phyloP scores from a whole-genome alignment of 1,140 invertebrate genomes.

The Camponotus pennsylvanicus region DNA sequence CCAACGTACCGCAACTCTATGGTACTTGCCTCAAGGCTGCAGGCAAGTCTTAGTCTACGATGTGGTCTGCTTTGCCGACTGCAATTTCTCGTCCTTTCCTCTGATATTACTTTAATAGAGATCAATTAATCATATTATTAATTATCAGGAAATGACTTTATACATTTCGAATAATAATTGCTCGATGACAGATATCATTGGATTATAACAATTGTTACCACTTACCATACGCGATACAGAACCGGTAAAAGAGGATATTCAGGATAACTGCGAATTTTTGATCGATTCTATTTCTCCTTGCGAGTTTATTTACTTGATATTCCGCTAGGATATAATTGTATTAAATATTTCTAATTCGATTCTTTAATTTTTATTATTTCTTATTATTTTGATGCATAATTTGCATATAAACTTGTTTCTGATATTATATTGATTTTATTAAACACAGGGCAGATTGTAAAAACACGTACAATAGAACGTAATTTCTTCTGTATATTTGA shows the following conservation, averaged over 20 bases:
- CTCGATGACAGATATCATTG: background rate
- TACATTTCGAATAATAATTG: background rate
- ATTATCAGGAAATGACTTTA: background rate
- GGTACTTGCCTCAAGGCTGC: background rate
- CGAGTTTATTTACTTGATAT: background rate
- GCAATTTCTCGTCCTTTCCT: background rate
- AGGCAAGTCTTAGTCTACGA: background rate
- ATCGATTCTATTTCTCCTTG: background rate
- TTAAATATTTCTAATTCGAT: background rate
- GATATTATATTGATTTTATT: background rate
- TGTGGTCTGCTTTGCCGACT: slow-evolving; percentile 24
- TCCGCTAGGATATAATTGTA: background rate
- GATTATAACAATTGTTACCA: background rate
- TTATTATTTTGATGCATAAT: background rate
- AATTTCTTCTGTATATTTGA: background rate
- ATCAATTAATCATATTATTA: background rate
- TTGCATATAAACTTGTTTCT: background rate
- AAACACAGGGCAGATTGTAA: background rate
- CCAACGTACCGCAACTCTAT: background rate
- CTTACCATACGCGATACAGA: background rate
- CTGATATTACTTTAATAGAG: background rate
- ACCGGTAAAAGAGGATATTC: background rate
- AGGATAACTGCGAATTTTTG: background rate
- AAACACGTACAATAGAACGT: background rate
- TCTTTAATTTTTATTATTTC: slow-evolving; percentile 2